Percentiles rank a stretch among this genome's conserved stretches.
phyloP scores from a whole-genome alignment of 2,113 vertebrate species.

The Bufo gargarizans region DNA sequence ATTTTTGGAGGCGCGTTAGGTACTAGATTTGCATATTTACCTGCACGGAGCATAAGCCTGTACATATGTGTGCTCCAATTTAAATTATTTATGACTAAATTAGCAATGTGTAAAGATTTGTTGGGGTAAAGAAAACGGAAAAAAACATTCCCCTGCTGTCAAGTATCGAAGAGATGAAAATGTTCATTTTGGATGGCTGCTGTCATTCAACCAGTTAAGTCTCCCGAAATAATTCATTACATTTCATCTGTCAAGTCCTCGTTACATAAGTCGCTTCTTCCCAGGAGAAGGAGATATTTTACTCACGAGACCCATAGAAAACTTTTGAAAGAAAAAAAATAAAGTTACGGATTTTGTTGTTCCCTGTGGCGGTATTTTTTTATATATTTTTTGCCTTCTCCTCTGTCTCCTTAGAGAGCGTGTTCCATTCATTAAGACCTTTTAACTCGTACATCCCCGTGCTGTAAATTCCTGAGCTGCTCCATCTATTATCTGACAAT shows the following conservation, averaged over 20 bases:
- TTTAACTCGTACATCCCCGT: slow-evolving; percentile 1
- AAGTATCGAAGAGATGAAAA: background rate
- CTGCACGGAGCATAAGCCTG: background rate
- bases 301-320: background rate
- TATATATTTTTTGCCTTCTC: background rate
- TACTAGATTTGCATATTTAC: slow-evolving; percentile 37
- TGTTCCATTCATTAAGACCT: slow-evolving; percentile 27
- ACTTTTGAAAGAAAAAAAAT: slow-evolving; percentile 35
- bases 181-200: slow-evolving; percentile 17
- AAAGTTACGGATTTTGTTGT: slow-evolving; percentile 33
- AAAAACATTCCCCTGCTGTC: slow-evolving; percentile 10
- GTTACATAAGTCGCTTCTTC: slow-evolving; percentile 33
- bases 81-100: slow-evolving; percentile 26
- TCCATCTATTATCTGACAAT: slow-evolving; percentile 16
- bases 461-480: background rate
- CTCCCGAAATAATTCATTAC: slow-evolving; percentile 45
- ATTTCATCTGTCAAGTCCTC: slow-evolving; percentile 43
- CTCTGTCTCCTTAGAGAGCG: background rate
- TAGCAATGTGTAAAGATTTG: slow-evolving; percentile 5
- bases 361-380: slow-evolving; percentile 42
- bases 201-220: slow-evolving; percentile 28
- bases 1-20: background rate
- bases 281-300: slow-evolving; percentile 39
- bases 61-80: slow-evolving; percentile 10
- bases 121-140: background rate